Evolutionary conservation across 2,113 vertebrate genomes (phyloP).

Genomic region (Microcebus murinus): DNA sequence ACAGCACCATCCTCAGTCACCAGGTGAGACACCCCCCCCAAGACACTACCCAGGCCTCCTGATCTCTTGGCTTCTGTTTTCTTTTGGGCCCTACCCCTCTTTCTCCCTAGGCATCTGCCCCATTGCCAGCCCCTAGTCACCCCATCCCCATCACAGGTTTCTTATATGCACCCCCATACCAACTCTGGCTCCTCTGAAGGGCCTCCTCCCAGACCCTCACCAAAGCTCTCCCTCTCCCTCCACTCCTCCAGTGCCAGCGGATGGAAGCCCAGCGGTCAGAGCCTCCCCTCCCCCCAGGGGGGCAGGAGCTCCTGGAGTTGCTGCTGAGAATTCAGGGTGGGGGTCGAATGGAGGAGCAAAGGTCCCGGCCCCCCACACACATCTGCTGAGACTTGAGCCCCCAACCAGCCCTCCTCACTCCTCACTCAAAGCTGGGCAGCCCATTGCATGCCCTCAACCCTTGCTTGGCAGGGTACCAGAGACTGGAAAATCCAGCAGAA

Average conservation of each 20-base stretch:
- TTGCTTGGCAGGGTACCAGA: not conserved
- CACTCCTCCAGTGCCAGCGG: conserved; percentile 87
- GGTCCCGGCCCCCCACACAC: conserved; percentile 72
- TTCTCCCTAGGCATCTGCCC: not conserved
- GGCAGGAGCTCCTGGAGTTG: conserved; percentile 93
- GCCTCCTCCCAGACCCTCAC: not conserved
- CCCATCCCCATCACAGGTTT: not conserved
- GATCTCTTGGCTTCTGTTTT: not conserved
- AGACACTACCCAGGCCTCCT: not conserved
- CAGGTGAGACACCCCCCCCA: conserved; percentile 83
- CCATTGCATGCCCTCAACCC: not conserved
- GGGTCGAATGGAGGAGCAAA: conserved; percentile 83
- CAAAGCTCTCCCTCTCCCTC: not conserved
- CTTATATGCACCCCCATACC: not conserved
- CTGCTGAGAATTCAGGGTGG: conserved; percentile 92
- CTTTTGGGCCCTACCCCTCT: not conserved
- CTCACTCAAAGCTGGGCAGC: conserved; percentile 38
- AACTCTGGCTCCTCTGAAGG: not conserved
- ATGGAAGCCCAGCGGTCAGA: conserved; percentile 93
- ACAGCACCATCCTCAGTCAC: conserved; percentile 91
- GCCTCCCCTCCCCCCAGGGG: conserved; percentile 91
- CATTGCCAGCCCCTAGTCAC: not conserved
- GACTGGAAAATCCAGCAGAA: conserved; percentile 15
- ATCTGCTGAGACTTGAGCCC: conserved; percentile 70
- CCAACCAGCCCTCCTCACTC: not conserved